Base-by-base conservation (phyloP, 2,797 vertebrate species). In the Buceros bicornis region DNA sequence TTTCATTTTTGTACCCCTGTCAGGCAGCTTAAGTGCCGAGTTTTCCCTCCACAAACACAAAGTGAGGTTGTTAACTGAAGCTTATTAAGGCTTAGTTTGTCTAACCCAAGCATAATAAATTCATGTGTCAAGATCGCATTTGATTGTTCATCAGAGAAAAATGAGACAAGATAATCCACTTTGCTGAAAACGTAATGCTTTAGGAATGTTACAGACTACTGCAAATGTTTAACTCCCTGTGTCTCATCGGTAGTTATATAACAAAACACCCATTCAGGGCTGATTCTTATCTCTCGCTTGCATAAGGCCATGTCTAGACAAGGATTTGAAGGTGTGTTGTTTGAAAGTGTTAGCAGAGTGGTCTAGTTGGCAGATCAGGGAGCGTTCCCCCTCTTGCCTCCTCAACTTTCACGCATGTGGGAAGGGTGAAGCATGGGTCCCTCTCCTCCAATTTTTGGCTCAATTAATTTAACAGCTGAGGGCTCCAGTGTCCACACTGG, bases 131-230 rank as follows among this genome's bases (percentile, higher is more conserved):
- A 96, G 87, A 97, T 81, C 9, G 1, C 28, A 78, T 89, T 25
- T 88, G 95, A 95, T 96, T 96, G 76, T 89, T 97, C 96, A 97
- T 79, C 92, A 84, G 69, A 72, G 79, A 93, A 94, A 93, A 86
- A 93, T 97, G 96, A 96, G 96, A 97, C 95, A 93, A 95, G 91
- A 90, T 93, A 97, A 89, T 93, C 95, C 85, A 92, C 90, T 97
- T 81, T 64, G 69, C 72, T 87, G 83, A 79, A 96, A 95, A 96
- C 60, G 33, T 82, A 92, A 90, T 65, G 85, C 96, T 97, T 96
- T 42, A 83, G 84, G 92, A 96, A 94, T 97, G 65, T 57, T 93
- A 81, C 82, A 73, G 95, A 95, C 72, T 88, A 91, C 73, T 93
- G 87, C 82, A 89, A 94, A 89, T 95, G 82, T 96, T 95, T 95